Percentiles rank a stretch among this genome's conserved stretches.
Evolutionary conservation across 2,113 vertebrate genomes (phyloP).

Genomic region (Poeciliopsis prolifica): DNA sequence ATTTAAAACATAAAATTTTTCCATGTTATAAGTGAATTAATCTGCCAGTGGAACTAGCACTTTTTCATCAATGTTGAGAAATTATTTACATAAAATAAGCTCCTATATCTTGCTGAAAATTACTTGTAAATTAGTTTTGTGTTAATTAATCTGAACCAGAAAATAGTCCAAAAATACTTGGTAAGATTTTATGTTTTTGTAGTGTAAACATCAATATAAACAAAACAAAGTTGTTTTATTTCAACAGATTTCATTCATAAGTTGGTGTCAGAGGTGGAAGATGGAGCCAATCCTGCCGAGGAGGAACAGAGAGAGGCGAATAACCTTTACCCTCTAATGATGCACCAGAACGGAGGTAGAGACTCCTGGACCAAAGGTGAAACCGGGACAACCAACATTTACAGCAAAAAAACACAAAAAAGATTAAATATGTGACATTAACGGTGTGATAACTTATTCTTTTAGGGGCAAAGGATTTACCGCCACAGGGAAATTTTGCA

Average conservation of each 20-base stretch:
- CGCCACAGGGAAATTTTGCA: conserved; percentile 65
- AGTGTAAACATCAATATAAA: not conserved
- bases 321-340: conserved; percentile 69
- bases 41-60: no score
- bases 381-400: not conserved
- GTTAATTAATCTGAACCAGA: no score
- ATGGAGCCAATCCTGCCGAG: conserved; percentile 55
- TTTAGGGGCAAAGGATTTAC: conserved; percentile 69
- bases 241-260: conserved; percentile 78
- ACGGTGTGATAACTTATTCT: not conserved
- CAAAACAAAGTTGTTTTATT: not conserved
- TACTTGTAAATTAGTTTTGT: no score
- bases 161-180: no score
- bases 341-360: conserved; percentile 61
- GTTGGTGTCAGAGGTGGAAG: conserved; percentile 74
- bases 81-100: no score
- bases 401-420: not conserved
- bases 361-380: conserved; percentile 69
- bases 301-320: conserved; percentile 69
- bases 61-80: no score
- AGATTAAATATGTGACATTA: not conserved
- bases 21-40: no score
- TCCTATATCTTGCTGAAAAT: no score
- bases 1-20: no score
- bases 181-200: no score